Evolutionary conservation across 2,113 vertebrate species (phyloP), one percentile per base, ranked within the genome.

Genomic region (Maccullochella peelii): DNA sequence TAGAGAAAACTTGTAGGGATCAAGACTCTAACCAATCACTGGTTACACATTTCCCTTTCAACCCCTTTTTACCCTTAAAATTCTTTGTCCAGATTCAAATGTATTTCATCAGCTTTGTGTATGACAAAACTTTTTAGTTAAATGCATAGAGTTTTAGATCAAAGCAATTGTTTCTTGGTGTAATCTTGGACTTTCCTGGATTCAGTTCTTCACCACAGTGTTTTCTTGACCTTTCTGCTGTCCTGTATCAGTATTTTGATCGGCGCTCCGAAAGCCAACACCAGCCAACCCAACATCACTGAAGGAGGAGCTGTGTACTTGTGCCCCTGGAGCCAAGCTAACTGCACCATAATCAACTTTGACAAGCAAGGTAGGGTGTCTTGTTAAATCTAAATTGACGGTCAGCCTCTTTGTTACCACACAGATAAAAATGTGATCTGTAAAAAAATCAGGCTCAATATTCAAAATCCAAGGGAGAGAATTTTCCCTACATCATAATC

Each of bases 251-350:
- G 95, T 50, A 88, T 98, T 85, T 91, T 98, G 82, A 94, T 98
- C n/a, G 97, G 97, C 3, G 97, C 97, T 0, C 97, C 97, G 16
- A 97, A 97, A 87, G 96, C 96, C 72, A 97, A 97, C 92, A 97
- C 96, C 72, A 97, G 94, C 87, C 97, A 97, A 79, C 94, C 94
- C 0, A 62, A 94, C 38, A 83, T 98, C 83, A 94, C 82, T 1
- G 96, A 98, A 86, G 97, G 96, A 20, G 97, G 97, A 38, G 96
- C 96, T 0, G 96, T 98, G 79, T 98, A 94, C 90, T 86, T 94
- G 90, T 98, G 97, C 68, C 96, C 96, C 55, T 97, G 97, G 97
- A 91, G 88, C 69, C 82, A 93, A 79, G 79, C 83, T 5, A 87
- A 94, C 81, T 94, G 93, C 59, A 93, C 74, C 18, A 85, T 88